Conservation (phyloP, 1,140 invertebrate genomes). For the Theocolax elegans region DNA sequence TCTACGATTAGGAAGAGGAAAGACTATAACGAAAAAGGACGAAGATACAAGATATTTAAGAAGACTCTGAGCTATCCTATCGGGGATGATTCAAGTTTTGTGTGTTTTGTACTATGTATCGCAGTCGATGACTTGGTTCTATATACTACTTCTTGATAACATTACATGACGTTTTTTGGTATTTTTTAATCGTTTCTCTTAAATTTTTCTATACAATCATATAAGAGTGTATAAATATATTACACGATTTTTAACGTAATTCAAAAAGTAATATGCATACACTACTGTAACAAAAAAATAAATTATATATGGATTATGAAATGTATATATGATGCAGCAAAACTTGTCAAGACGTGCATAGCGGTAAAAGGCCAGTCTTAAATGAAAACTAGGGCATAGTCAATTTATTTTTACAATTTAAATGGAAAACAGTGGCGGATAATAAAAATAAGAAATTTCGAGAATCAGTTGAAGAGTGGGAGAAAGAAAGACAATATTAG, state of each 20-base stretch:
- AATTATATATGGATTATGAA: too few species aligned
- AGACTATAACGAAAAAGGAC: background rate
- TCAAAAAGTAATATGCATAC: too few species aligned
- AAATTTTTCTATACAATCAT: too few species aligned
- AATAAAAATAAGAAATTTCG: conserved; percentile 6
- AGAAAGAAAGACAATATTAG: background rate
- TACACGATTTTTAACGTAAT: too few species aligned
- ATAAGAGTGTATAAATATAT: too few species aligned
- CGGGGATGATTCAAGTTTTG: background rate
- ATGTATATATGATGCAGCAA: background rate
- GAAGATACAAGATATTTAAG: conserved; percentile 3
- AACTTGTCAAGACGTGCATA: background rate
- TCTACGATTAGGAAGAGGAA: conserved; percentile 21
- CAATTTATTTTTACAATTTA: conserved; percentile 19
- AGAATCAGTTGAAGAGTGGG: too few species aligned
- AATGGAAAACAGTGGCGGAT: background rate
- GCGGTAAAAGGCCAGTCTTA: background rate
- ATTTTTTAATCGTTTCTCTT: too few species aligned
- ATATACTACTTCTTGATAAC: too few species aligned
- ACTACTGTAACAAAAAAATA: too few species aligned
- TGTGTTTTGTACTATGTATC: too few species aligned
- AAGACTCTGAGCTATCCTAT: background rate
- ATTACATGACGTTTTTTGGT: too few species aligned
- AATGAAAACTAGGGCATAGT: background rate
- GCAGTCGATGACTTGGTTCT: too few species aligned